Evolutionary conservation across 2,797 vertebrate species (phyloP).

Genomic region (Ctenopoma kingsleyae): DNA sequence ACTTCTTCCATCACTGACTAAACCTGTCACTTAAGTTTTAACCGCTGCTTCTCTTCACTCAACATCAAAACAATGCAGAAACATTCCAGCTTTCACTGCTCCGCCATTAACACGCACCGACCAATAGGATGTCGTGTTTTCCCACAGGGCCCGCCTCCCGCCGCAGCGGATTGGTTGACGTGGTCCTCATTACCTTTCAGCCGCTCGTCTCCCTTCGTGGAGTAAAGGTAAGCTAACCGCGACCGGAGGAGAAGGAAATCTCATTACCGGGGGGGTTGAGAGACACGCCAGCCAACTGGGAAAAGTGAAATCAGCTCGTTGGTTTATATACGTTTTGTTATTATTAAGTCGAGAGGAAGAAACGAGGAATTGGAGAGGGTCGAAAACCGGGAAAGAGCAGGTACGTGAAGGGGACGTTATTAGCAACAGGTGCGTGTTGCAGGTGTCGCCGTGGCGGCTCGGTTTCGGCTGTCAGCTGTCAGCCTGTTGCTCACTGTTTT

Average conservation of each 20-base stretch:
- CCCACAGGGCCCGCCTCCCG: conserved; percentile 54
- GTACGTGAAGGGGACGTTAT: conserved; percentile 53
- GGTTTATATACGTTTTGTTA: too few relatives aligned
- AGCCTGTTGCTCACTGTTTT: conserved; percentile 3
- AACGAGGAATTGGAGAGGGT: neutral
- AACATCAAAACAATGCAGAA: conserved; percentile 26
- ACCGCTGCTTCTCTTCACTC: neutral
- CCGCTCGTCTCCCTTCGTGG: conserved; percentile 45
- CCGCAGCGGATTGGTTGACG: conserved; percentile 63
- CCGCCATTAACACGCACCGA: conserved; percentile 9
- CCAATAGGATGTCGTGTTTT: conserved; percentile 57
- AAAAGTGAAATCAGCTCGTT: neutral
- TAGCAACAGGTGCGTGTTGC: conserved; percentile 71
- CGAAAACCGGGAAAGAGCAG: conserved; percentile 50
- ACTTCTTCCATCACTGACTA: neutral
- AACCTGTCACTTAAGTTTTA: neutral
- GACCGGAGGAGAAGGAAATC: conserved; percentile 53
- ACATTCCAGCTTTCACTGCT: conserved; percentile 37
- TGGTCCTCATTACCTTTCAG: conserved; percentile 60
- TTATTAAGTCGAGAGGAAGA: neutral
- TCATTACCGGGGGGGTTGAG: conserved; percentile 33
- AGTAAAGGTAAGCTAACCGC: conserved; percentile 54
- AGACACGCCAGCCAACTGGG: neutral
- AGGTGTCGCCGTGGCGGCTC: conserved; percentile 51
- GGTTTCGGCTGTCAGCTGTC: conserved; percentile 76